Evolutionary conservation across 2,888 invertebrate species (phyloP), one percentile per base, ranked within the genome.

Genomic region (Perizoma flavofasciatum): DNA sequence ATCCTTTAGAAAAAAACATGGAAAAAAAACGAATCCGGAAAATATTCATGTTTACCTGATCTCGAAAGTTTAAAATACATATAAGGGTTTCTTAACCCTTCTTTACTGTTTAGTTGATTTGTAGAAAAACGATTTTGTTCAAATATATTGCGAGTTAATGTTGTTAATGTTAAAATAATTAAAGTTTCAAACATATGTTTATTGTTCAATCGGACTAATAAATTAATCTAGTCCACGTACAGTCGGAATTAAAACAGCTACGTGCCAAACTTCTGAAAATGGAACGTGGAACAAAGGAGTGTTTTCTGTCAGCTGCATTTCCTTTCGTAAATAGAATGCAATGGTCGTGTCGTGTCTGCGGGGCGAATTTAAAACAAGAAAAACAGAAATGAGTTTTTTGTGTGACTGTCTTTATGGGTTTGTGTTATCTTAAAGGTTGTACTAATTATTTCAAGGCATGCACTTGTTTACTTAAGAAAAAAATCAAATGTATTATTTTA

Each of bases 221-320:
- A 66, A 68, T 68, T 66, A 68, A 68, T 68, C 68, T 62, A 55
- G 57, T 47, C 50, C 62, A 62, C 61, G 66, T 66, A 63, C 62
- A 63, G 61, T 62, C 62, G 62, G 59, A 67, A 70, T 70, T 70
- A 69, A 69, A 70, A 65, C 70, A 60, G 64, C 56, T 63, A 70
- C 70, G 70, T 70, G 69, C 70, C 65, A 67, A 68, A 67, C 69
- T 65, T 64, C 60, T 68, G 64, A 61, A 69, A 69, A 71, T 66
- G 58, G 69, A 65, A 73, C 67, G 69, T 61, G 81, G 83, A 83
- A 89, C 86, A 85, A 88, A 88, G 86, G 82, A 84, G 79, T 80
- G 80, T 82, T 83, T 82, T 84, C 83, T 87, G 87, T 86, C 88
- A 88, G 80, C 83, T 83, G 81, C 81, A 83, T 81, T 85, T 85